Evolutionary conservation across 2,797 vertebrate species (phyloP).

Genomic region (Sebastes baramenuke): DNA sequence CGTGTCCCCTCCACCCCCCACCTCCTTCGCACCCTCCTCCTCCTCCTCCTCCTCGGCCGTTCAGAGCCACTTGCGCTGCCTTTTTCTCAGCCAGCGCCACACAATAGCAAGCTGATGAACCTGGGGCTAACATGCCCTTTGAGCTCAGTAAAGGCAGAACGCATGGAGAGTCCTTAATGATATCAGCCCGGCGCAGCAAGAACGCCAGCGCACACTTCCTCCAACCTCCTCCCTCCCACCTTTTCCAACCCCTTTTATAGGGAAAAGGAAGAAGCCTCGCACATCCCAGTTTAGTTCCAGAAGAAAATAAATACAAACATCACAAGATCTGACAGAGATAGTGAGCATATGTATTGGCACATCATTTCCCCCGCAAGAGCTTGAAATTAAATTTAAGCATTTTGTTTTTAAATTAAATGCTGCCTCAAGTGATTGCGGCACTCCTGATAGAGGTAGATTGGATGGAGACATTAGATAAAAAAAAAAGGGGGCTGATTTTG

Average conservation of each 20-base stretch:
- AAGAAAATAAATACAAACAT: slow-evolving; percentile 26
- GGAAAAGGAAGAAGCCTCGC: neutral
- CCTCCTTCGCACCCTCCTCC: neutral
- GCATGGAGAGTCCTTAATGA: slow-evolving; percentile 74
- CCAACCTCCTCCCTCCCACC: slow-evolving; percentile 6
- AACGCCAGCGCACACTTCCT: slow-evolving; percentile 25
- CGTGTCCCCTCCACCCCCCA: neutral
- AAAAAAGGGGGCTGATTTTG: slow-evolving; percentile 52
- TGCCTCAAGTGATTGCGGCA: slow-evolving; percentile 54
- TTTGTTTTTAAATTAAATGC: slow-evolving; percentile 68
- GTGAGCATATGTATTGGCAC: slow-evolving; percentile 27
- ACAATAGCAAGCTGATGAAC: slow-evolving; percentile 77
- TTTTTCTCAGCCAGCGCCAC: slow-evolving; percentile 48
- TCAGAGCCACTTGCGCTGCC: slow-evolving; percentile 52
- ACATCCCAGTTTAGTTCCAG: neutral
- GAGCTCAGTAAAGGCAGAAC: slow-evolving; percentile 66
- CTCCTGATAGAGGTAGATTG: slow-evolving; percentile 62
- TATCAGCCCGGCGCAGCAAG: slow-evolving; percentile 61
- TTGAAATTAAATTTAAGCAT: slow-evolving; percentile 61
- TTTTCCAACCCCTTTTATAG: neutral
- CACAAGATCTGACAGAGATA: slow-evolving; percentile 52
- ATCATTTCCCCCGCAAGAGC: slow-evolving; percentile 34
- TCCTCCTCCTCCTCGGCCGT: slow-evolving; percentile 20
- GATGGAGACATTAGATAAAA: slow-evolving; percentile 70
- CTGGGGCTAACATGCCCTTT: slow-evolving; percentile 74